Percentiles rank a stretch among this genome's conserved stretches.
These are phyloP conservation scores for Talpa occidentalis DNA, from an alignment of 2,113 vertebrate genomes.

Conservation along the genomic window DNA sequence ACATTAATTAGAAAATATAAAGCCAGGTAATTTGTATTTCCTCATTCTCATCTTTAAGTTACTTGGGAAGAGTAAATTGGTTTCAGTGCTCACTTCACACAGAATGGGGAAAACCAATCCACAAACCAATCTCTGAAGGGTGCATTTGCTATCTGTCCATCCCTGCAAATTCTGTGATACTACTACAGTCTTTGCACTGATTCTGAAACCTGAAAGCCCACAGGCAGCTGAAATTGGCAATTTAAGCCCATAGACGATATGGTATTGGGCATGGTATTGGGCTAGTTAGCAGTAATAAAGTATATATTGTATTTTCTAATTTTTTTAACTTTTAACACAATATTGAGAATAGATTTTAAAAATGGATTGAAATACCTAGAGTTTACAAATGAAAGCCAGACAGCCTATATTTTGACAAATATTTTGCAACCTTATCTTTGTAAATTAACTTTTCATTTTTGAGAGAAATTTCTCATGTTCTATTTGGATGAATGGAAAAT, in stretches of 20 bases:
- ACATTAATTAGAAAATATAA: neutral
- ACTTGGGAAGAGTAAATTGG: neutral
- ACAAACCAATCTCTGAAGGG: neutral
- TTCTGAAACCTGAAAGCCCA: neutral
- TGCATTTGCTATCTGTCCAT: neutral
- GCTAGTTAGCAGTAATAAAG: neutral
- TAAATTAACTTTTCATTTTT: neutral
- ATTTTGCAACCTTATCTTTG: neutral
- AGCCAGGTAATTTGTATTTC: neutral
- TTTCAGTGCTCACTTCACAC: neutral
- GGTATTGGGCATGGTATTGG: neutral
- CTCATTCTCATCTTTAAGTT: neutral
- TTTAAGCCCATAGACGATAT: neutral
- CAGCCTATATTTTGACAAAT: neutral
- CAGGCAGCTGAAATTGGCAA: neutral
- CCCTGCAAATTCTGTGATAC: neutral
- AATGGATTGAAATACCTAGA: neutral
- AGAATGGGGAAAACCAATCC: neutral
- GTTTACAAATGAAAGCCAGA: neutral
- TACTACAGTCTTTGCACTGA: neutral
- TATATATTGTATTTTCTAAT: neutral
- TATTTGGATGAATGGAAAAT: neutral
- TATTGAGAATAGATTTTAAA: conserved; percentile 14
- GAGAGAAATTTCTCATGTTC: neutral
- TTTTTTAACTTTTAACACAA: neutral